Percentiles rank a stretch among this genome's conserved stretches.
Conservation (phyloP, 2,888 invertebrate species). For the Caradrina clavipalpis region DNA sequence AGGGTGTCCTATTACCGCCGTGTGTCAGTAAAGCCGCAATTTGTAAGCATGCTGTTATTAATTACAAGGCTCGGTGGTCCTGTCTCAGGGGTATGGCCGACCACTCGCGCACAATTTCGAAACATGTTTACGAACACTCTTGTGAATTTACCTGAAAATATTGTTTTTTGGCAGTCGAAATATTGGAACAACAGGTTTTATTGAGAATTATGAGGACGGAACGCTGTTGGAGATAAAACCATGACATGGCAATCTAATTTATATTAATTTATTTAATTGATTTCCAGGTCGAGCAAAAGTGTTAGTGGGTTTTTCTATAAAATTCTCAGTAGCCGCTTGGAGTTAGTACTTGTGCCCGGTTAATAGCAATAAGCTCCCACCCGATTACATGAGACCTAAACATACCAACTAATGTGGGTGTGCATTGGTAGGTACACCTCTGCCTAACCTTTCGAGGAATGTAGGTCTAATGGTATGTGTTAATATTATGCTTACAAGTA, state of each 20-base stretch:
- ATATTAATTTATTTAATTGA: no score
- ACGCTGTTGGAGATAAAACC: neutral
- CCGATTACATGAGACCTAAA: no score
- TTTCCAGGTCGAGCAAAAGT: no score
- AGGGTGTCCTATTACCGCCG: constrained; percentile 65
- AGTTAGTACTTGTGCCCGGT: no score
- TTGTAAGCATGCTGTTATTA: constrained; percentile 79
- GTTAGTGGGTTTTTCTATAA: no score
- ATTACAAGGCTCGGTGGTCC: constrained; percentile 76
- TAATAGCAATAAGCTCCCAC: no score
- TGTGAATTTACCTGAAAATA: constrained; percentile 41
- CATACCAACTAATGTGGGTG: no score
- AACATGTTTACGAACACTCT: constrained; percentile 61
- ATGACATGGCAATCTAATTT: constrained; percentile 14
- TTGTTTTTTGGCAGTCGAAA: constrained; percentile 24
- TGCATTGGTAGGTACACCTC: no score
- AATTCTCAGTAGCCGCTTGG: no score
- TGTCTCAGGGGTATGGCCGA: constrained; percentile 57
- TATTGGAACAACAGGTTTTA: constrained; percentile 32
- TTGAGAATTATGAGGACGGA: constrained; percentile 8
- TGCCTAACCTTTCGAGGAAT: no score
- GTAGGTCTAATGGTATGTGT: no score
- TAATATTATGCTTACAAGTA: neutral
- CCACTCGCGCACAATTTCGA: constrained; percentile 68
- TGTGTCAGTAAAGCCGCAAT: constrained; percentile 75